Evolutionary conservation across 2,113 vertebrate genomes (phyloP), one percentile per base, ranked within the genome.

Genomic region (Litocranius walleri): DNA sequence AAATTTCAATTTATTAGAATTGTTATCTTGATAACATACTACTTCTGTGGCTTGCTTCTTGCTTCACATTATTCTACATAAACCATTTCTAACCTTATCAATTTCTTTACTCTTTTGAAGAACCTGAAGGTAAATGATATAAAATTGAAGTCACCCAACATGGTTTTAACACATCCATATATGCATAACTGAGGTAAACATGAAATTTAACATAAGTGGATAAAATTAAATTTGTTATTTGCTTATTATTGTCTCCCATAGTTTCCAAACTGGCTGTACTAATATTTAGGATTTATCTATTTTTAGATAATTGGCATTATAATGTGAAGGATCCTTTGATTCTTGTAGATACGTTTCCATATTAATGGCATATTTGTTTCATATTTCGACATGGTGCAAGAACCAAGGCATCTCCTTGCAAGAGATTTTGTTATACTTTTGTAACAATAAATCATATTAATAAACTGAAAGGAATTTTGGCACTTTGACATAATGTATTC

Each of bases 1-100:
- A 91, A 93, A 91, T 91, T 91, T 90, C 50, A 90, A 64, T 77
- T 87, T 82, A 67, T 96, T 94, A 45, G 3, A 59, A 57, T 57
- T 61, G 3, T 50, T 91, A 59, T 56, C 74, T 88, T 92, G 57
- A 88, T 64, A 50, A 52, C 40, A 90, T 54, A 64, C 52, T 89
- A 48, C 19, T 50, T 88, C 19, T 64, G 14, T 84, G 29, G 54
- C 56, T 94, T 83, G 16, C 15, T 48, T 92, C 56, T 94, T 83
- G n/a, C 15, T 52, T 92, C 50, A 77, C 16, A 78, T 87, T 36
- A 45, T 82, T 92, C 25, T 50, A 36, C 2, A 57, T 67, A 90
- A 59, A 57, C 7, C 23, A 23, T 56, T 45, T 67, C 13, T 15
- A n/a, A 10, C 4, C 56, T 92, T 48, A 77, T n/a, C 50, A 21